phyloP scores from a whole-genome alignment of 2,888 invertebrate genomes.

The Deroplatys truncata region DNA sequence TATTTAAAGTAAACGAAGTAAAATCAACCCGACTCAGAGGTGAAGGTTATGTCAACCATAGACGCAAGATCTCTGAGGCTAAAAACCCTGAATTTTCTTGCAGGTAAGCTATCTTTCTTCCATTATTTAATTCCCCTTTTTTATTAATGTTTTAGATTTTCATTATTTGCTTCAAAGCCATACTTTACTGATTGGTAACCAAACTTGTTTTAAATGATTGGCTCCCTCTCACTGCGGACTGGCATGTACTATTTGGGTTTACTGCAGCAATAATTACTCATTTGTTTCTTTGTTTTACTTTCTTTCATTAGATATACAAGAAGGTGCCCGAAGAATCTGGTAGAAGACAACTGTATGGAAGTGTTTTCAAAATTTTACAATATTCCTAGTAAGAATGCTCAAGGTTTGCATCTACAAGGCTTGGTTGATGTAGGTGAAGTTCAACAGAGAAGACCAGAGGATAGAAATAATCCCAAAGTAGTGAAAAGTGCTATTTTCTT shows the following conservation, averaged over 20 bases:
- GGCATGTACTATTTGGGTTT: neutral
- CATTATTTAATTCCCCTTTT: neutral
- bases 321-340: neutral
- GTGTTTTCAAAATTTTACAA: neutral
- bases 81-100: neutral
- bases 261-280: neutral
- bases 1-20: no score
- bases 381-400: neutral
- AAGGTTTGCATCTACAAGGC: neutral
- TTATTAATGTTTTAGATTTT: no score
- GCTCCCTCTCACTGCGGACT: neutral
- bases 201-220: no score
- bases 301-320: slow-evolving; percentile 2
- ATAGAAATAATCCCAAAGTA: no score
- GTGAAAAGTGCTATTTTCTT: neutral
- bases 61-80: no score
- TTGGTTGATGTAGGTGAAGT: neutral
- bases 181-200: neutral
- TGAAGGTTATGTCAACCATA: no score
- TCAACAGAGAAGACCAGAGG: neutral
- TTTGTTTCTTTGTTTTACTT: neutral
- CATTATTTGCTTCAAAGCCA: neutral
- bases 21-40: no score
- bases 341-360: no score
- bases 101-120: no score